Evolutionary conservation across 2,113 vertebrate genomes (phyloP).

Genomic region (Pholis gunnellus): DNA sequence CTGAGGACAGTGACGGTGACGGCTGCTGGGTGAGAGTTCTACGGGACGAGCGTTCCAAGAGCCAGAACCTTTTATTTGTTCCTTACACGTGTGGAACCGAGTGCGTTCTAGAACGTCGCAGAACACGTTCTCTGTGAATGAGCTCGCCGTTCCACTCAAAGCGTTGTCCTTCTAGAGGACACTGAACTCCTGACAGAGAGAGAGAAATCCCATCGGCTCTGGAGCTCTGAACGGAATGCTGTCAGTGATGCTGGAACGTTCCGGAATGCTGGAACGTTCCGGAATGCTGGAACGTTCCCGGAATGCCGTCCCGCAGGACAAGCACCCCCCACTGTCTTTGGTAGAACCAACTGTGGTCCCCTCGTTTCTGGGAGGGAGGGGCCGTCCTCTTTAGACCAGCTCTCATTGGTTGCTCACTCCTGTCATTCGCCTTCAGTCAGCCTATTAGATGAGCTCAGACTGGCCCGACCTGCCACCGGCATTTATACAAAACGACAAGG

Average conservation of each 20-base stretch:
- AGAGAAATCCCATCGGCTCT: too few species aligned
- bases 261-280: neutral
- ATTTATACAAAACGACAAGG: neutral
- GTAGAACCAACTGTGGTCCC: slow-evolving; percentile 28
- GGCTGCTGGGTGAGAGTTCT: slow-evolving; percentile 60
- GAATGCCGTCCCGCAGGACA: slow-evolving; percentile 10
- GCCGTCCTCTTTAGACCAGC: slow-evolving; percentile 34
- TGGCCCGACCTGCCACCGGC: slow-evolving; percentile 10
- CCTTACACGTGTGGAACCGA: neutral
- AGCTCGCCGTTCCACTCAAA: neutral
- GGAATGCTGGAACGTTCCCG: neutral
- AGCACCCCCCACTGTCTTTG: slow-evolving; percentile 22
- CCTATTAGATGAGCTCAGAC: slow-evolving; percentile 17
- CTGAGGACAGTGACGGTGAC: slow-evolving; percentile 72
- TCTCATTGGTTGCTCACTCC: slow-evolving; percentile 62
- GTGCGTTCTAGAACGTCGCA: neutral
- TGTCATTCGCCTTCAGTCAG: slow-evolving; percentile 56
- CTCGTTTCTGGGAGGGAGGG: slow-evolving; percentile 56
- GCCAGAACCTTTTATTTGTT: slow-evolving; percentile 6
- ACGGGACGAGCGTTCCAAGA: slow-evolving; percentile 30
- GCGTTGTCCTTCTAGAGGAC: neutral
- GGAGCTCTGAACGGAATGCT: too few species aligned
- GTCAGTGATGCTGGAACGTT: too few species aligned
- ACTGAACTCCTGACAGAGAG: neutral
- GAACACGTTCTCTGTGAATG: neutral